A percentile compares a stretch with the other conserved stretches of the same genome.
Conservation (phyloP, 2,113 vertebrate species). For the Cygnus atratus region DNA sequence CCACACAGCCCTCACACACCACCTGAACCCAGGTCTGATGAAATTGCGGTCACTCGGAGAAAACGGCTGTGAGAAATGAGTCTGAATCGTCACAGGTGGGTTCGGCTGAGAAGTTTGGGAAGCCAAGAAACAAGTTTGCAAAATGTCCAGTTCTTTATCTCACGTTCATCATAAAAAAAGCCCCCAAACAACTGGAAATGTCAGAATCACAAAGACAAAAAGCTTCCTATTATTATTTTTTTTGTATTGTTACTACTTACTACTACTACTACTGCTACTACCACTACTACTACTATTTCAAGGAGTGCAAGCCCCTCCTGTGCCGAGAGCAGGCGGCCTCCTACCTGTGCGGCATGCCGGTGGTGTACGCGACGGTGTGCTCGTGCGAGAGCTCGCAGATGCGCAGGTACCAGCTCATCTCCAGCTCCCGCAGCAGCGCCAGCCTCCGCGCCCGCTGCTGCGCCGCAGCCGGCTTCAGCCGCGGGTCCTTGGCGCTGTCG, state of each 20-base stretch:
- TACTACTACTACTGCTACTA: too few relatives aligned
- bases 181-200: accelerated
- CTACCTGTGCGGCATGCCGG: constrained; percentile 94
- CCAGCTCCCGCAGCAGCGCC: constrained; percentile 84
- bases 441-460: constrained; percentile 78
- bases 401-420: constrained; percentile 92
- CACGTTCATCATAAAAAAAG: accelerated
- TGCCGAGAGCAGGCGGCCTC: background rate
- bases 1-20: accelerated
- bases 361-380: constrained; percentile 81
- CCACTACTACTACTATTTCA: too few relatives aligned
- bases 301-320: too few relatives aligned
- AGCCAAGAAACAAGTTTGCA: background rate
- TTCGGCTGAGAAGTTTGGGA: background rate
- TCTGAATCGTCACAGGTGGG: background rate
- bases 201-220: accelerated
- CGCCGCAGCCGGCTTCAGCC: background rate
- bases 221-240: background rate
- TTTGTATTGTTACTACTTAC: too few relatives aligned
- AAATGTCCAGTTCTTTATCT: background rate
- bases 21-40: accelerated
- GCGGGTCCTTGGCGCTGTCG: constrained; percentile 76
- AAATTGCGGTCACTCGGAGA: accelerated
- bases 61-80: background rate
- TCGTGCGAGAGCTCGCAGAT: constrained; percentile 85